phyloP scores from a whole-genome alignment of 2,113 vertebrate species.

The Carassius auratus region DNA sequence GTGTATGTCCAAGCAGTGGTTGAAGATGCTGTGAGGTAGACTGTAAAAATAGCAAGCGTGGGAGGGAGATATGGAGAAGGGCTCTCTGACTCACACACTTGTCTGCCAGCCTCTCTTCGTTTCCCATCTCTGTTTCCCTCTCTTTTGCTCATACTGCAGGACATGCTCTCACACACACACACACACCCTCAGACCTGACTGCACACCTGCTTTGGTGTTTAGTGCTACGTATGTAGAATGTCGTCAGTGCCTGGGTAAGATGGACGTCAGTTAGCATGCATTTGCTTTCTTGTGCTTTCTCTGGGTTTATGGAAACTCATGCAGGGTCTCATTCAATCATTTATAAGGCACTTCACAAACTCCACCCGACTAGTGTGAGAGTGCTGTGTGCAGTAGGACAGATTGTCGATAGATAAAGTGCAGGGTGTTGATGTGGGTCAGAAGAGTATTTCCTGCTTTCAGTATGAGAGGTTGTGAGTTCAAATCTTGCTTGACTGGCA shows the following conservation, averaged over 20 bases:
- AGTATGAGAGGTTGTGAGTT: background rate
- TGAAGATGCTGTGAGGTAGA: slow-evolving; percentile 38
- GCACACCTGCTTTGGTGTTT: slow-evolving; percentile 23
- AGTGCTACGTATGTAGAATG: background rate
- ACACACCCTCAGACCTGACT: slow-evolving; percentile 5
- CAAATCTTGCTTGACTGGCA: background rate
- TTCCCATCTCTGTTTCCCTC: slow-evolving; percentile 24
- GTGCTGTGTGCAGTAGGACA: background rate
- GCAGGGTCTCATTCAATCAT: slow-evolving; percentile 32
- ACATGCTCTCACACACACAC: background rate
- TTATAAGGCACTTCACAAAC: slow-evolving; percentile 30
- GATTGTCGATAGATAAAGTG: slow-evolving; percentile 5
- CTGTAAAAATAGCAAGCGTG: slow-evolving; percentile 57
- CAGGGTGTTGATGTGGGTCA: background rate
- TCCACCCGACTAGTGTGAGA: background rate
- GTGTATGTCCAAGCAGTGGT: slow-evolving; percentile 37
- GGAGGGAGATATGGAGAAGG: slow-evolving; percentile 52
- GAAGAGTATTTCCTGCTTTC: background rate
- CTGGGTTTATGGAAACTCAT: slow-evolving; percentile 38
- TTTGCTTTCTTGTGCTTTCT: background rate
- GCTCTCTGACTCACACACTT: slow-evolving; percentile 54
- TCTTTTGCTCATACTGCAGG: slow-evolving; percentile 25
- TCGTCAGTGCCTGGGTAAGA: background rate
- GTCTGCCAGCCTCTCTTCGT: slow-evolving; percentile 34
- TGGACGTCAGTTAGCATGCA: background rate